Conservation (phyloP, 2,113 vertebrate species). For the Perca schrenkii region DNA sequence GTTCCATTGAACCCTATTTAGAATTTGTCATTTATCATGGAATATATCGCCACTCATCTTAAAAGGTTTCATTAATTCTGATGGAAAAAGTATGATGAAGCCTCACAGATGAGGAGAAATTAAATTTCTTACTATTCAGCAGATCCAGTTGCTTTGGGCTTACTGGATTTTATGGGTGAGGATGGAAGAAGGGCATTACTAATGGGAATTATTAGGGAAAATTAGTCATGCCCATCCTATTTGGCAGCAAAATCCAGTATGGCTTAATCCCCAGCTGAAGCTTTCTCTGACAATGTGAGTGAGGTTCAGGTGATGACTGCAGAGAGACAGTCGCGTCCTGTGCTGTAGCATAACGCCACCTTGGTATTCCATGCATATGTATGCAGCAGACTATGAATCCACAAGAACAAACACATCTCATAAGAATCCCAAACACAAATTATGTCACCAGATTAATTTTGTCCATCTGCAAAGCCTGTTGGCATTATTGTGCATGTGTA, state of each 20-base stretch:
- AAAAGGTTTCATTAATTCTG: neutral
- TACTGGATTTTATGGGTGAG: conserved; percentile 9
- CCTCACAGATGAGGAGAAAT: conserved; percentile 20
- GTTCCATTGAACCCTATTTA: neutral
- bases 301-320: conserved; percentile 22
- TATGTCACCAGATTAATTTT: conserved; percentile 30
- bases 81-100: conserved; percentile 9
- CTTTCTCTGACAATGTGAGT: conserved; percentile 4
- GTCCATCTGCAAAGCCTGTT: conserved; percentile 43
- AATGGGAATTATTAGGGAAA: conserved; percentile 29
- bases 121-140: conserved; percentile 15
- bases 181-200: neutral
- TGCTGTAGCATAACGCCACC: conserved; percentile 23
- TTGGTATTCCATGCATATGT: neutral
- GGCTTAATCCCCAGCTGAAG: conserved; percentile 15
- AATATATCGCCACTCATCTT: conserved; percentile 1
- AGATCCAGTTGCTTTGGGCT: conserved; percentile 32
- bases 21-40: conserved; percentile 4
- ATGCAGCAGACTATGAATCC: conserved; percentile 19
- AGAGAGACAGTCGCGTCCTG: conserved; percentile 1
- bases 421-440: conserved; percentile 36
- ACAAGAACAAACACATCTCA: conserved; percentile 43
- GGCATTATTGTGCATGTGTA: conserved; percentile 10
- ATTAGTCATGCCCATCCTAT: conserved; percentile 26
- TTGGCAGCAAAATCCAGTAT: neutral